Percentiles rank a stretch among this genome's conserved stretches.
These are phyloP conservation scores for Propithecus coquereli DNA, from an alignment of 2,113 vertebrate species.

Conservation along the genomic window DNA sequence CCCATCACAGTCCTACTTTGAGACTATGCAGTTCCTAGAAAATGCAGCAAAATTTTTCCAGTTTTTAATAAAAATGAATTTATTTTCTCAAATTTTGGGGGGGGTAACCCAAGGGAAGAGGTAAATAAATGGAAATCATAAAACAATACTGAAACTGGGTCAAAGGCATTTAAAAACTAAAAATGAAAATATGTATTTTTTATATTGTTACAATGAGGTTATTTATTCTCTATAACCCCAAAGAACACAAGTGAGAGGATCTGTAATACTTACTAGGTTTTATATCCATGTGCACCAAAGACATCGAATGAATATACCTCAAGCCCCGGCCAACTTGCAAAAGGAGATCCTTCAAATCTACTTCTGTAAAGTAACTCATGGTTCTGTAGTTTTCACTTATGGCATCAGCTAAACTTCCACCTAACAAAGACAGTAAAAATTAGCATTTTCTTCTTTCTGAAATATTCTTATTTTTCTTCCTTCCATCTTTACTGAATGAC, in stretches of 20 bases:
- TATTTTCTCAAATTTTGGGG: neutral
- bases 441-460: constrained; percentile 10
- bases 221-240: constrained; percentile 21
- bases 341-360: constrained; percentile 94
- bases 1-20: neutral
- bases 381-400: constrained; percentile 92
- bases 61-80: neutral
- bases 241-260: constrained; percentile 18
- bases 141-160: neutral
- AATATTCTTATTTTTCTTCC: neutral
- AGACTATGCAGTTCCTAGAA: neutral
- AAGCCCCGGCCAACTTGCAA: constrained; percentile 94
- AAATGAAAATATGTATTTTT: neutral
- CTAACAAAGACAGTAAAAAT: constrained; percentile 70
- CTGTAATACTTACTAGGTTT: constrained; percentile 93
- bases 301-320: constrained; percentile 96
- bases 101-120: neutral
- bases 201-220: neutral
- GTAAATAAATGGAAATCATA: neutral
- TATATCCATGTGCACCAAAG: constrained; percentile 99
- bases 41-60: neutral
- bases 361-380: constrained; percentile 90
- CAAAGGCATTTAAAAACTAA: constrained; percentile 35
- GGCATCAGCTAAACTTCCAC: constrained; percentile 94
- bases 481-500: neutral